phyloP scores from a whole-genome alignment of 1,140 invertebrate species.

The Phocides pigmalion region DNA sequence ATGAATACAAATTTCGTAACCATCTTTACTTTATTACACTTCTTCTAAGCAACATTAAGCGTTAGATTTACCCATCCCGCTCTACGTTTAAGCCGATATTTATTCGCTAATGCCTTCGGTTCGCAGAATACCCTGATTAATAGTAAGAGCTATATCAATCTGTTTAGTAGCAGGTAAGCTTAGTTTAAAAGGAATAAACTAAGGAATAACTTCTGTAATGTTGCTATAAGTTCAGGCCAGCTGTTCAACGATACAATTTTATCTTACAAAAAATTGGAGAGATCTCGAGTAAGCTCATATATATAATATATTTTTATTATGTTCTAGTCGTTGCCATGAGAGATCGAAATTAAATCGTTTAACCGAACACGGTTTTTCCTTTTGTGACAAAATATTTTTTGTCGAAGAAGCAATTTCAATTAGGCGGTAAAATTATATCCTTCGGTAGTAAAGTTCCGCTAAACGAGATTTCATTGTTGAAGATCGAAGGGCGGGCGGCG shows the following conservation, averaged over 20 bases:
- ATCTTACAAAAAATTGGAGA: no score
- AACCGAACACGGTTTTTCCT: no score
- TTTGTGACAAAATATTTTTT: not conserved
- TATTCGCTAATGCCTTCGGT: slow-evolving; percentile 12
- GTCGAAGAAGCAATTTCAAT: slow-evolving; percentile 1
- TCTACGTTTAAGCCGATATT: slow-evolving; percentile 4
- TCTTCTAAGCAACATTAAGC: not conserved
- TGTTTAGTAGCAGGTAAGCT: not conserved
- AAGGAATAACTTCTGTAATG: slow-evolving; percentile 10
- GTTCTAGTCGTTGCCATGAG: no score
- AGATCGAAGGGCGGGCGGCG: slow-evolving; percentile 5
- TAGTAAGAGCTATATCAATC: slow-evolving; percentile 11
- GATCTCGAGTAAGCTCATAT: not conserved
- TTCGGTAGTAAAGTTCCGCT: slow-evolving; percentile 2
- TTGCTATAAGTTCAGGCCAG: not conserved
- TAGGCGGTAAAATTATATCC: slow-evolving; percentile 1
- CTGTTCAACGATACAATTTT: not conserved
- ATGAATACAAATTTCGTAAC: not conserved
- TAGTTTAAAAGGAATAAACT: slow-evolving; percentile 2
- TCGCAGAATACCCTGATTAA: slow-evolving; percentile 19
- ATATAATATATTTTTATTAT: not conserved
- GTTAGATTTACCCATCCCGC: not conserved
- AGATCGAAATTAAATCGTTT: not conserved
- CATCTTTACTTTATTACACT: not conserved
- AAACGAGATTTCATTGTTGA: slow-evolving; percentile 19